Evolutionary conservation across 2,888 invertebrate genomes (phyloP).

Genomic region (Panzeria rudis): DNA sequence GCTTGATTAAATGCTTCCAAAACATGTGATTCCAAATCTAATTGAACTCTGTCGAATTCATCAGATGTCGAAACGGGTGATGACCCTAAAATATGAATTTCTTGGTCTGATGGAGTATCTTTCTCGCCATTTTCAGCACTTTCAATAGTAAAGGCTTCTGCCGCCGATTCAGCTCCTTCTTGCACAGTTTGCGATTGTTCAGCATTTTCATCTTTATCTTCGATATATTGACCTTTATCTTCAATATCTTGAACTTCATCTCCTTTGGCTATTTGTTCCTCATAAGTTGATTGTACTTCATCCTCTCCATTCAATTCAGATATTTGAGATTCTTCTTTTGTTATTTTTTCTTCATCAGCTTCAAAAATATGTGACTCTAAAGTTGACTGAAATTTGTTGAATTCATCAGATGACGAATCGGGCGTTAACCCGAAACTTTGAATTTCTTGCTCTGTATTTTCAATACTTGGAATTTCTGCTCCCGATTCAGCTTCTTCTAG

Average conservation of each 20-base stretch:
- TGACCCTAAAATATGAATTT: slow-evolving; percentile 16
- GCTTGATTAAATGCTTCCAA: not conserved
- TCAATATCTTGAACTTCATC: too few species aligned
- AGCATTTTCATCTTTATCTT: not conserved
- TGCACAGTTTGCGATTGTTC: too few species aligned
- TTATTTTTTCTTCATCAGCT: too few species aligned
- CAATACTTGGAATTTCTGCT: not conserved
- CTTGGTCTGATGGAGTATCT: slow-evolving; percentile 9
- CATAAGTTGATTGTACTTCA: slow-evolving; percentile 6
- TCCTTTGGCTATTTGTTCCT: too few species aligned
- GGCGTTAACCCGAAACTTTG: too few species aligned
- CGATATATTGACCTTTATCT: not conserved
- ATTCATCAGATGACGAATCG: too few species aligned
- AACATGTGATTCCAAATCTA: slow-evolving; percentile 13
- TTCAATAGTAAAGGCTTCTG: too few species aligned
- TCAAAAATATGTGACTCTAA: too few species aligned
- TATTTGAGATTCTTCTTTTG: slow-evolving; percentile 2
- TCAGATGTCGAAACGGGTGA: not conserved
- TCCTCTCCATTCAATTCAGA: not conserved
- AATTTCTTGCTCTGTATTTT: not conserved
- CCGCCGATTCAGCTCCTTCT: too few species aligned
- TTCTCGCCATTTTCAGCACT: slow-evolving; percentile 2
- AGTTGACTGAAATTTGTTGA: too few species aligned
- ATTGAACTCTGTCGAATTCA: slow-evolving; percentile 4
- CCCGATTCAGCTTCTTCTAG: not conserved